Evolutionary conservation across 2,888 invertebrate species (phyloP).

Genomic region (Candidula unifasciata): DNA sequence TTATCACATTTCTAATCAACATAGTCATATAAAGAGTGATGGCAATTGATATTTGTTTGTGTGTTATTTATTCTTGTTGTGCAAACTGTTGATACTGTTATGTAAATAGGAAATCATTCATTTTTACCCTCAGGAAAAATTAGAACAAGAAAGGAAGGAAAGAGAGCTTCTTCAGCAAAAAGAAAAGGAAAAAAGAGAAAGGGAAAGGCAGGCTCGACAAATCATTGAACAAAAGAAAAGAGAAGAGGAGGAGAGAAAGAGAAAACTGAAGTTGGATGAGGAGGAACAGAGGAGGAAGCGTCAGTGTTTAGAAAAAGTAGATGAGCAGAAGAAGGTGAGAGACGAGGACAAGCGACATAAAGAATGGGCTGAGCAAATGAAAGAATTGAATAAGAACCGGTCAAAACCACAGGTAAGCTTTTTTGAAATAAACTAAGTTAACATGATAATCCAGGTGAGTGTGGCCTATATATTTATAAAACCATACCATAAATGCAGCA

Average conservation of each 20-base stretch:
- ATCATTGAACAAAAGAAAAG: constrained; percentile 53
- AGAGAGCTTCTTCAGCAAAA: constrained; percentile 57
- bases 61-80: background rate
- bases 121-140: constrained; percentile 57
- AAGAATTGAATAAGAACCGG: constrained; percentile 53
- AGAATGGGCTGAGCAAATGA: constrained; percentile 54
- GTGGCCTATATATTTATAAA: too few relatives aligned
- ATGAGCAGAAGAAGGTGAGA: constrained; percentile 33
- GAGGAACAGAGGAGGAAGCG: constrained; percentile 49
- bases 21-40: too few relatives aligned
- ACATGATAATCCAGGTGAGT: too few relatives aligned
- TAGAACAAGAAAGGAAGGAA: constrained; percentile 59
- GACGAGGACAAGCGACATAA: constrained; percentile 41
- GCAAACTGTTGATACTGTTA: background rate
- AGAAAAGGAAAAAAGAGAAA: constrained; percentile 41
- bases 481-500: too few relatives aligned
- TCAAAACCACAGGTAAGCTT: constrained; percentile 48
- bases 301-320: constrained; percentile 35
- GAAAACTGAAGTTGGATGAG: constrained; percentile 36
- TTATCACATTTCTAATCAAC: too few relatives aligned
- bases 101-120: background rate
- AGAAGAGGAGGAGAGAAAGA: constrained; percentile 57
- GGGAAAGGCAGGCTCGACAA: constrained; percentile 45
- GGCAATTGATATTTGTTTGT: constrained; percentile 1
- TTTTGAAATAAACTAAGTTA: background rate